phyloP scores from a whole-genome alignment of 1,140 invertebrate genomes.

The Neodiprion fabricii region DNA sequence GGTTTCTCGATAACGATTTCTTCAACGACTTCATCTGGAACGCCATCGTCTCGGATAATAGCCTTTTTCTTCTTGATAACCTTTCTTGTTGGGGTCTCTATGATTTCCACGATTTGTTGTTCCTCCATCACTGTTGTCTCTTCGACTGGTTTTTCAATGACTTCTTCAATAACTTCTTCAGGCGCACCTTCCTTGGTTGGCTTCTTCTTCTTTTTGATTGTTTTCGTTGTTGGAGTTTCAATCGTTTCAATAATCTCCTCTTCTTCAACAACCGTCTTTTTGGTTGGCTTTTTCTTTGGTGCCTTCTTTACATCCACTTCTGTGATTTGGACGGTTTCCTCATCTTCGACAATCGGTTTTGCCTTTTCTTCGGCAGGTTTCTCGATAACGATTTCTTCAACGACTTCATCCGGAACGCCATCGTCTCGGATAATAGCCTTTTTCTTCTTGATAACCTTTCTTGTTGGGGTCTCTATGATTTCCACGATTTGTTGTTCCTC shows the following conservation, averaged over 20 bases:
- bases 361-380: slow-evolving; percentile 30
- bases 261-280: slow-evolving; percentile 26
- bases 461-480: slow-evolving; percentile 32
- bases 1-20: slow-evolving; percentile 32
- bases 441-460: slow-evolving; percentile 33
- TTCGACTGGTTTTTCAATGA: slow-evolving; percentile 12
- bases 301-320: slow-evolving; percentile 7
- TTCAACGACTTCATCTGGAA: slow-evolving; percentile 35
- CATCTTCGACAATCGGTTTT: slow-evolving; percentile 27
- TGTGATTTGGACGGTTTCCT: slow-evolving; percentile 15
- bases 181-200: slow-evolving; percentile 27
- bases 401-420: slow-evolving; percentile 24
- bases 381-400: slow-evolving; percentile 34
- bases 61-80: slow-evolving; percentile 30
- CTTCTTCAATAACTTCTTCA: neutral
- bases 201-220: slow-evolving; percentile 35
- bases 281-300: slow-evolving; percentile 27
- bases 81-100: slow-evolving; percentile 31
- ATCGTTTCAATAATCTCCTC: slow-evolving; percentile 20
- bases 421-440: slow-evolving; percentile 33
- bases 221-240: slow-evolving; percentile 30
- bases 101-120: slow-evolving; percentile 34
- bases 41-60: slow-evolving; percentile 22
- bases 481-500: slow-evolving; percentile 34
- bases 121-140: slow-evolving; percentile 24